Percentiles rank a stretch among this genome's conserved stretches.
Conservation (phyloP, 2,888 invertebrate species). For the Odontomyia ornata region DNA sequence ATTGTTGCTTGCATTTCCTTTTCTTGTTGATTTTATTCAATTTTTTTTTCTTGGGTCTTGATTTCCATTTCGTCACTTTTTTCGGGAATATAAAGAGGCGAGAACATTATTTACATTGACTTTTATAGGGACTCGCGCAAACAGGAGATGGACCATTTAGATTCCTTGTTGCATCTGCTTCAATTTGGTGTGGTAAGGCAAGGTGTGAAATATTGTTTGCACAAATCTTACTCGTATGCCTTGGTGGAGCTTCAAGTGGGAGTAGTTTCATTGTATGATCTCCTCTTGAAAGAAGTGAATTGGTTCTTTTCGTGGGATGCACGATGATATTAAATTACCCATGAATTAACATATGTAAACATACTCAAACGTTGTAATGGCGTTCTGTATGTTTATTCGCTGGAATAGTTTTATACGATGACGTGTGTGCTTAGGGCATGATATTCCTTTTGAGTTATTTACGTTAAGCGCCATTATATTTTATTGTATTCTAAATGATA, state of each 20-base stretch:
- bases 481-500: not conserved
- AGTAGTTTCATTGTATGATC: not conserved
- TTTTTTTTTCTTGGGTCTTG: constrained; percentile 14
- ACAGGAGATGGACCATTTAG: constrained; percentile 49
- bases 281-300: not conserved
- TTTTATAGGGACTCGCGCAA: not conserved
- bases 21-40: constrained; percentile 36
- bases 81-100: constrained; percentile 25
- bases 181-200: constrained; percentile 50
- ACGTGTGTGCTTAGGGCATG: not conserved
- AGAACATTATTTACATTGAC: constrained; percentile 43
- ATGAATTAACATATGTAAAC: not conserved
- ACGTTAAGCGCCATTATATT: constrained; percentile 17
- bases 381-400: not conserved
- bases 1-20: constrained; percentile 32
- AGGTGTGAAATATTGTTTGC: constrained; percentile 54
- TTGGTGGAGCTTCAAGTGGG: not conserved
- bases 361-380: not conserved
- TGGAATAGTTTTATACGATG: not conserved
- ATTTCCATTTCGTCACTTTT: constrained; percentile 8
- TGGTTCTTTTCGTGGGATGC: not conserved
- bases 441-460: not conserved
- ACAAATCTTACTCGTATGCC: constrained; percentile 46
- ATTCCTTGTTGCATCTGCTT: constrained; percentile 46
- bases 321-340: not conserved